These are phyloP conservation scores for Oscarella lobularis DNA, from an alignment of 37 sponge, comb jelly and placozoan genomes.

Conservation along the genomic window DNA sequence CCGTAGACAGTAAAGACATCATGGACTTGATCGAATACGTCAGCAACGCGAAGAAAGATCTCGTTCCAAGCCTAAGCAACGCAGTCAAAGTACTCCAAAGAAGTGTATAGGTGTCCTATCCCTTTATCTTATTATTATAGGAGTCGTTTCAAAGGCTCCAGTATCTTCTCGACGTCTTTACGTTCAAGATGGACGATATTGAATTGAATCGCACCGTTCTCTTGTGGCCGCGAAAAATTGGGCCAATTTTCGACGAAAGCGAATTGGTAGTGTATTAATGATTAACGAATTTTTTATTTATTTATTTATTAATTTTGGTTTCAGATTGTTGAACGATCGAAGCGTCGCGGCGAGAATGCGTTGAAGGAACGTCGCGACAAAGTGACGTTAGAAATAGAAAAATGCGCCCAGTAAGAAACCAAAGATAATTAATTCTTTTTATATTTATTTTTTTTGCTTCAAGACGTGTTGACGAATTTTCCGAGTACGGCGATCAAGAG, in stretches of 20 bases:
- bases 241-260: conserved; percentile 76
- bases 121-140: conserved; percentile 9
- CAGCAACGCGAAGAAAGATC: conserved; percentile 33
- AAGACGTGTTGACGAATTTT: conserved; percentile 67
- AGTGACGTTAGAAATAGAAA: conserved; percentile 80
- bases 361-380: conserved; percentile 75
- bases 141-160: conserved; percentile 45
- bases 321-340: conserved; percentile 47
- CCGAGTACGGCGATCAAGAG: conserved; percentile 73
- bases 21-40: conserved; percentile 74
- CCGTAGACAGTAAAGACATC: conserved; percentile 82
- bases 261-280: conserved; percentile 26
- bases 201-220: conserved; percentile 72
- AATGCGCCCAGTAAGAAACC: conserved; percentile 12
- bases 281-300: background rate
- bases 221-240: conserved; percentile 71
- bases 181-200: conserved; percentile 62
- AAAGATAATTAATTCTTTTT: conserved; percentile 6
- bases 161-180: conserved; percentile 67
- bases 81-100: conserved; percentile 25
- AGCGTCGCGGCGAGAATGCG: conserved; percentile 49
- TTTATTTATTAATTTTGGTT: background rate
- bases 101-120: background rate
- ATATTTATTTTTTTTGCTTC: background rate
- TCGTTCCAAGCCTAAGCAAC: conserved; percentile 33